Percentiles rank a stretch among this genome's conserved stretches.
Evolutionary conservation across 2,113 vertebrate genomes (phyloP).

Genomic region (Albula goreensis): DNA sequence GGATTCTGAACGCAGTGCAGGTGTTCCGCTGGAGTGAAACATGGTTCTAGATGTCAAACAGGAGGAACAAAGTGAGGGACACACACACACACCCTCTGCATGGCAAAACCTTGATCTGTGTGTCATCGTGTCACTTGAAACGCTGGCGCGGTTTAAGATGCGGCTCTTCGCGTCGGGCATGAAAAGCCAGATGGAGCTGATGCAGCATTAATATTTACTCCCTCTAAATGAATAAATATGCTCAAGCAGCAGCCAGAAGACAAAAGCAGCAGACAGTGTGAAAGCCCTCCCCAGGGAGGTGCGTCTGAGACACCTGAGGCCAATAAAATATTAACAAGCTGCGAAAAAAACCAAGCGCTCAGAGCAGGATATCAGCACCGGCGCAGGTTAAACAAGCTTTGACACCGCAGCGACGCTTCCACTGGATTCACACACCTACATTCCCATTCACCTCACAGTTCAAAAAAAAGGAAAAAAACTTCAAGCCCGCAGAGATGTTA

Average conservation of each 20-base stretch:
- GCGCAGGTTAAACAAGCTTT: constrained; percentile 1
- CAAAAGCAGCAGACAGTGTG: constrained; percentile 44
- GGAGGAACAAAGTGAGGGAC: background rate
- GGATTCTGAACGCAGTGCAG: background rate
- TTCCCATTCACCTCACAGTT: background rate
- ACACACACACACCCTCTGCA: background rate
- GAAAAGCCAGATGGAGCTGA: constrained; percentile 46
- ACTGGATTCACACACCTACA: background rate
- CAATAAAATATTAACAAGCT: constrained; percentile 46
- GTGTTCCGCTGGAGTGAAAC: background rate
- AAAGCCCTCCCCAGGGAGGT: constrained; percentile 35
- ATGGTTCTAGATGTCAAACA: background rate
- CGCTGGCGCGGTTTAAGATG: constrained; percentile 36
- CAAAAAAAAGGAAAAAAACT: background rate
- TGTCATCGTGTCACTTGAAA: constrained; percentile 37
- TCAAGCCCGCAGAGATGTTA: background rate
- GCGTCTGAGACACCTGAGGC: constrained; percentile 25
- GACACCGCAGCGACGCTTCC: background rate
- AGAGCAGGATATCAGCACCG: background rate
- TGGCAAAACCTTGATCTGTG: background rate
- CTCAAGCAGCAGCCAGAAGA: constrained; percentile 42
- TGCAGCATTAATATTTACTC: constrained; percentile 50
- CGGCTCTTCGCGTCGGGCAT: constrained; percentile 43
- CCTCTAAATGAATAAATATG: constrained; percentile 46
- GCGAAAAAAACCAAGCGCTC: background rate